A percentile compares a stretch with the other conserved stretches of the same genome.
These are phyloP conservation scores for Diplogasteroides magnus DNA, from an alignment of 1,140 invertebrate genomes.

Conservation along the genomic window DNA sequence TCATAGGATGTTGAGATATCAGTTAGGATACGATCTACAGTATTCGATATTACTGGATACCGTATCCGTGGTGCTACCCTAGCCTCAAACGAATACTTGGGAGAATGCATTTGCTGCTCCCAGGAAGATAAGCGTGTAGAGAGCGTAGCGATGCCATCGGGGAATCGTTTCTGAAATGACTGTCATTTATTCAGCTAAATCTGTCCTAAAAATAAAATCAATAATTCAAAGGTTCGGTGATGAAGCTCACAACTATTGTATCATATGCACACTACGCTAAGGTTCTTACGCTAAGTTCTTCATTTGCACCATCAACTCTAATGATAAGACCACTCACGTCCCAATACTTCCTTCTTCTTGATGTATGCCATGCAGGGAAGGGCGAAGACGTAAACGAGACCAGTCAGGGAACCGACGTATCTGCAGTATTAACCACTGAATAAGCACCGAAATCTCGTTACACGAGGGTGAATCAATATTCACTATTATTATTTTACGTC, in stretches of 20 bases:
- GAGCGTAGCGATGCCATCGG: conserved; percentile 61
- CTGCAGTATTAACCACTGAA: conserved; percentile 61
- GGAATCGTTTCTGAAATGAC: not conserved
- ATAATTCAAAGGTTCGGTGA: conserved; percentile 58
- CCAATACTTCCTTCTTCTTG: conserved; percentile 64
- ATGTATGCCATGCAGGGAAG: conserved; percentile 73
- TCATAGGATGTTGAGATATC: no score
- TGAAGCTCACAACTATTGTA: conserved; percentile 57
- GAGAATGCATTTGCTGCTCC: conserved; percentile 70
- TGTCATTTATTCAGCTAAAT: not conserved
- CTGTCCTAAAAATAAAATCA: not conserved
- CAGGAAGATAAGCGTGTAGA: conserved; percentile 63
- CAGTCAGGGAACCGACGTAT: conserved; percentile 78
- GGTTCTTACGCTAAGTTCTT: conserved; percentile 51
- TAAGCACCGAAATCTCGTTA: conserved; percentile 78
- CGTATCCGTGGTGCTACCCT: no score
- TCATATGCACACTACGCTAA: no score
- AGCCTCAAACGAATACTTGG: conserved; percentile 72
- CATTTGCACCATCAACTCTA: no score
- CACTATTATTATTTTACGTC: no score
- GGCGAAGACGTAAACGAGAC: conserved; percentile 78
- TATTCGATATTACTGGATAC: no score
- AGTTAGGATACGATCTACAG: no score
- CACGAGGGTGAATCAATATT: no score
- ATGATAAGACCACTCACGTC: conserved; percentile 63